Evolutionary conservation across 1,140 invertebrate genomes (phyloP).

Genomic region (Anadara kagoshimensis): DNA sequence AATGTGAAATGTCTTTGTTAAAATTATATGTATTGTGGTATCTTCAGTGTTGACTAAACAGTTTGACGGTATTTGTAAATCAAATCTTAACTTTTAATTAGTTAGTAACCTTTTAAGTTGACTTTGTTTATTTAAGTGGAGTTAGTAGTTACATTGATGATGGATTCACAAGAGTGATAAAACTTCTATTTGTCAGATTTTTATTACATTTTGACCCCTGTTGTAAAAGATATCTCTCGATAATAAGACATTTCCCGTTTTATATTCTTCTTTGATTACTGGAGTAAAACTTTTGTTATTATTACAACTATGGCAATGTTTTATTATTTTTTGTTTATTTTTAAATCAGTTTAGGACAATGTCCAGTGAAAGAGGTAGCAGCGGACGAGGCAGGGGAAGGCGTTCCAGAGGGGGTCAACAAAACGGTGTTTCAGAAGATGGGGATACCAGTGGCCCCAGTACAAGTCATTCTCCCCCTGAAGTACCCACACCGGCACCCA

Average conservation of each 20-base stretch:
- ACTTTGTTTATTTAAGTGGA: neutral
- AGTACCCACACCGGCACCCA: slow-evolving; percentile 13
- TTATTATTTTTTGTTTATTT: slow-evolving; percentile 11
- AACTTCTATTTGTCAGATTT: neutral
- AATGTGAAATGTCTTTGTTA: slow-evolving; percentile 32
- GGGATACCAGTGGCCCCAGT: slow-evolving; percentile 25
- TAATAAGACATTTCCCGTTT: slow-evolving; percentile 6
- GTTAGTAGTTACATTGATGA: neutral
- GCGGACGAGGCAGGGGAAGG: slow-evolving; percentile 31
- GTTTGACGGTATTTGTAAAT: slow-evolving; percentile 10
- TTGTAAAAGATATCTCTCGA: neutral
- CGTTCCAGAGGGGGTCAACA: slow-evolving; percentile 28
- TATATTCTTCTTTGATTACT: neutral
- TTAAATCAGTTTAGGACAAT: slow-evolving; percentile 1
- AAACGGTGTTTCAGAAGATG: slow-evolving; percentile 3
- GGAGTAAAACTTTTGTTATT: slow-evolving; percentile 6
- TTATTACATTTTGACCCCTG: neutral
- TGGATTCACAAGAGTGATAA: slow-evolving; percentile 1
- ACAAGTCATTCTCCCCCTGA: slow-evolving; percentile 15
- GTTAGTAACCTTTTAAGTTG: neutral
- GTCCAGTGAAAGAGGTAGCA: slow-evolving; percentile 25
- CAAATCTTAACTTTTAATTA: neutral
- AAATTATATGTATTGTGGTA: neutral
- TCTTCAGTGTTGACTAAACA: slow-evolving; percentile 7
- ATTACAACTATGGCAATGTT: neutral